Evolutionary conservation across 2,888 invertebrate species (phyloP).

Genomic region (Rhogogaster chlorosoma): DNA sequence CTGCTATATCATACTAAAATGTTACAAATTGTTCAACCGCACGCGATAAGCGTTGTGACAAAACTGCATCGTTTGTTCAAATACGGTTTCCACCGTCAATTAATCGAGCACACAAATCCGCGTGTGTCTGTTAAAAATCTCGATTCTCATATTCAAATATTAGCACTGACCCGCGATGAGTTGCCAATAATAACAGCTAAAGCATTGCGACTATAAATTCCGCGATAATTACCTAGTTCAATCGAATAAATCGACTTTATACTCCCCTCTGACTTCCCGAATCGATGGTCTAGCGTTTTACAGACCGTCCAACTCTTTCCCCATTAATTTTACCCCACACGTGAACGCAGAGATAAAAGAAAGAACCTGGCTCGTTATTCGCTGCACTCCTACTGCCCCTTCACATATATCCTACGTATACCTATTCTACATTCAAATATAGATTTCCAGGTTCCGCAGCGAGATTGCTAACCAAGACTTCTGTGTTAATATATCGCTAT

Average conservation of each 20-base stretch:
- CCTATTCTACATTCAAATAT: neutral
- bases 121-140: constrained; percentile 10
- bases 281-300: neutral
- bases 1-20: constrained; percentile 42
- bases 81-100: constrained; percentile 17
- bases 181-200: neutral
- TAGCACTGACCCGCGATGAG: neutral
- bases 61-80: constrained; percentile 35
- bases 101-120: neutral
- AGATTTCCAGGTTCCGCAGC: neutral
- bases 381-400: neutral
- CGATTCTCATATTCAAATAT: constrained; percentile 27
- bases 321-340: neutral
- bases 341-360: neutral
- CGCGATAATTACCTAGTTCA: neutral
- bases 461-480: constrained; percentile 29
- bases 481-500: constrained; percentile 44
- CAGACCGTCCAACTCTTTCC: neutral
- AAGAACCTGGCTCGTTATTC: neutral
- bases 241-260: neutral
- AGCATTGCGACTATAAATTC: neutral
- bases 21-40: constrained; percentile 48
- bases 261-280: neutral
- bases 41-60: constrained; percentile 46
- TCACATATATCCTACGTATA: neutral